phyloP scores from a whole-genome alignment of 2,113 vertebrate genomes.

The Pseudorhombus dupliciocellatus region DNA sequence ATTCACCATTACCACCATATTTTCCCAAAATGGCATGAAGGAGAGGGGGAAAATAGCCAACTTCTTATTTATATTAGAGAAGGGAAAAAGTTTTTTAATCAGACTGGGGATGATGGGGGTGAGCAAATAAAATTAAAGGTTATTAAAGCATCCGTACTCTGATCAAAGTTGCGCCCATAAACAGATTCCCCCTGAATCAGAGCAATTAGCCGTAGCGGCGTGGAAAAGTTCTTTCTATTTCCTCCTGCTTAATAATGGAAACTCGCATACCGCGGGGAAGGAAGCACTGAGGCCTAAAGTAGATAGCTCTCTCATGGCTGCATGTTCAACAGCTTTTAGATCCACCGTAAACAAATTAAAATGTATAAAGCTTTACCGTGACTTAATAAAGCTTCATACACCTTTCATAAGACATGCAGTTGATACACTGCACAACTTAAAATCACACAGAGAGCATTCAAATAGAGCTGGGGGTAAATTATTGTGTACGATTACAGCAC shows the following conservation, averaged over 20 bases:
- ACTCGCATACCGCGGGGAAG: constrained; percentile 70
- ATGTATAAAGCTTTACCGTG: constrained; percentile 70
- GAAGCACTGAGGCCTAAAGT: constrained; percentile 70
- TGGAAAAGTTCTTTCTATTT: constrained; percentile 78
- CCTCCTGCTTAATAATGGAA: constrained; percentile 80
- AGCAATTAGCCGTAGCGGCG: constrained; percentile 77
- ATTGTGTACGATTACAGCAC: constrained; percentile 16
- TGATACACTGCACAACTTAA: constrained; percentile 39
- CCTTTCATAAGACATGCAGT: constrained; percentile 45
- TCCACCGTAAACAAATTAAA: constrained; percentile 76
- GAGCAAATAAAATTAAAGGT: constrained; percentile 86
- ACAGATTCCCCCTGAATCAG: constrained; percentile 83
- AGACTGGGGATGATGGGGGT: constrained; percentile 78
- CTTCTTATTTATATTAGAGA: constrained; percentile 77
- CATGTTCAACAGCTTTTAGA: constrained; percentile 71
- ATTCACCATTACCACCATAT: constrained; percentile 76
- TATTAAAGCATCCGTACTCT: constrained; percentile 83
- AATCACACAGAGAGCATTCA: constrained; percentile 43
- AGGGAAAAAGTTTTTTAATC: constrained; percentile 80
- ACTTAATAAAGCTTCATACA: constrained; percentile 64
- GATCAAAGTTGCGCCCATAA: constrained; percentile 84
- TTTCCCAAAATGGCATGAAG: constrained; percentile 72
- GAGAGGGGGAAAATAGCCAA: constrained; percentile 60
- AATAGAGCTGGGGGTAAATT: constrained; percentile 31
- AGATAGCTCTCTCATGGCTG: constrained; percentile 75